Evolutionary conservation across 2,888 invertebrate genomes (phyloP), one percentile per base, ranked within the genome.

Genomic region (Eretmocerus hayati): DNA sequence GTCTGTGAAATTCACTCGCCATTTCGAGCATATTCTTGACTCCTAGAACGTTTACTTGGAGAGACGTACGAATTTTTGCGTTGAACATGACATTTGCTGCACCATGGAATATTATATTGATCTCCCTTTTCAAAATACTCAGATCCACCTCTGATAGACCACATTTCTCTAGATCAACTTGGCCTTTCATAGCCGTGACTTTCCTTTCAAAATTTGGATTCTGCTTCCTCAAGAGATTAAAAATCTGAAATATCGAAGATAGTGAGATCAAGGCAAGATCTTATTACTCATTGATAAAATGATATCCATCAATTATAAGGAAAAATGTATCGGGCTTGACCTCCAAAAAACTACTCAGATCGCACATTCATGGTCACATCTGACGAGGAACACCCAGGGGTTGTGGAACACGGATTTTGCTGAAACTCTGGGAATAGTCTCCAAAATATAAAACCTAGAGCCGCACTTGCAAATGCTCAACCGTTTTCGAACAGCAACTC

Each of bases 21-120:
- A 65, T 47, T 26, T 62, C 61, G 35, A 63, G 48, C 48, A 62
- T 42, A 16, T 55, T 48, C 16, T 56, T 53, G 0, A 63, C 62
- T 5, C 58, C 62, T 2, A 60, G 31, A 1, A 61, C 60, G 42
- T 65, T 62, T 6, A 44, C 33, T 22, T 47, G 52, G n/a, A 65
- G 41, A 1, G 48, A 39, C 1, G 18, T 1, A 8, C 49, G 50
- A 4, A 60, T 36, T 26, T 46, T 51, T 5, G 50, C 49, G 13
- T 51, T 43, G 19, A 60, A 61, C 15, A 55, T 58, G 0, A 59
- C 55, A 11, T 54, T 43, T n/a, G 59, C 57, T 0, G 56, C 62
- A 31, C 57, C 61, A 42, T 64, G 63, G 44, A 61, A 58, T 8
- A 64, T 59, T 13, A 65, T 48, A 19, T 60, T 54, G 0, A 55